A percentile compares a stretch with the other conserved stretches of the same genome.
phyloP scores from a whole-genome alignment of 2,888 invertebrate genomes.

The Scelioninae gen. 2 region DNA sequence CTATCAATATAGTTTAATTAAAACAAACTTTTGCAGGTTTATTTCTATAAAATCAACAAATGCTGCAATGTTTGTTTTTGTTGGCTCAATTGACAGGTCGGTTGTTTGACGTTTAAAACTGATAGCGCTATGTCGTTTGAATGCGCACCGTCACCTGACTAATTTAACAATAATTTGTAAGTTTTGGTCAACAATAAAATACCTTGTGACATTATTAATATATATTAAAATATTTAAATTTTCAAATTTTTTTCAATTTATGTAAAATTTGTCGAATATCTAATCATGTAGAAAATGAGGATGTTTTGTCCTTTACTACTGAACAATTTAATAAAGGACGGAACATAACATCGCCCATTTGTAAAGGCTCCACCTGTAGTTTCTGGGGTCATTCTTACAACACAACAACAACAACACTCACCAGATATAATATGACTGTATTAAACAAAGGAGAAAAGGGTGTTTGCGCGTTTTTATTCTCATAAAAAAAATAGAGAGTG shows the following conservation, averaged over 20 bases:
- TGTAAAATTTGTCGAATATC: too few relatives aligned
- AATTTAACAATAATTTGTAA: too few relatives aligned
- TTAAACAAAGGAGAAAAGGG: constrained; percentile 26
- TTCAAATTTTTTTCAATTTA: not conserved
- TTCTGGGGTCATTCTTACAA: too few relatives aligned
- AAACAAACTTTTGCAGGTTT: not conserved
- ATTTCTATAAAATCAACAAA: too few relatives aligned
- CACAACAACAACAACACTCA: too few relatives aligned
- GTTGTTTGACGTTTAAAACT: constrained; percentile 11
- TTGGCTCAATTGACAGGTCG: constrained; percentile 21
- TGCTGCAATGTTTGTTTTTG: constrained; percentile 24
- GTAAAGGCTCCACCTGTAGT: too few relatives aligned
- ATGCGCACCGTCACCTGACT: too few relatives aligned
- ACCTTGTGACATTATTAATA: too few relatives aligned
- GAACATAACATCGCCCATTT: not conserved
- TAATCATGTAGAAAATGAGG: not conserved
- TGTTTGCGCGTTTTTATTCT: constrained; percentile 14
- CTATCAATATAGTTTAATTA: not conserved
- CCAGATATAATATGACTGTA: constrained; percentile 5
- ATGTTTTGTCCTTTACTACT: not conserved
- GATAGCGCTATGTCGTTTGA: too few relatives aligned
- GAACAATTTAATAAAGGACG: not conserved
- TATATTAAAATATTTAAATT: too few relatives aligned
- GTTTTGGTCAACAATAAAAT: too few relatives aligned
- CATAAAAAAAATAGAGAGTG: constrained; percentile 11